Evolutionary conservation across 1,140 invertebrate species (phyloP).

Genomic region (Sinonovacula constricta): DNA sequence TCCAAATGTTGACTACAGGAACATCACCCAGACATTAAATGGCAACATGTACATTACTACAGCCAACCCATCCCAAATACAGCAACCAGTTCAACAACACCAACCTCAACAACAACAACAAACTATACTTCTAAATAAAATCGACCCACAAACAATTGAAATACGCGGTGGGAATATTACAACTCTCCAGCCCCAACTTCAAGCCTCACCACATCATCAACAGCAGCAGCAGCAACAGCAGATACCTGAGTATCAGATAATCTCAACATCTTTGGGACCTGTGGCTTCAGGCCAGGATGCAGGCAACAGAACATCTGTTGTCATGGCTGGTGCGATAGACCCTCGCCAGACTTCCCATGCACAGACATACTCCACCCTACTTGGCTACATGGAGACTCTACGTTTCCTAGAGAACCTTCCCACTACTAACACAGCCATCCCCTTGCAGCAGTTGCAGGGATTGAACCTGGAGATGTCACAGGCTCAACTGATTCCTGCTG

Average conservation of each 20-base stretch:
- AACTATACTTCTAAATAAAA: constrained; percentile 26
- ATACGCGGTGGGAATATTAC: constrained; percentile 26
- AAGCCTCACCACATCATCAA: constrained; percentile 47
- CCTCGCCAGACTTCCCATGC: constrained; percentile 25
- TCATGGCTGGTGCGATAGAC: constrained; percentile 19
- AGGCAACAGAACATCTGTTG: neutral
- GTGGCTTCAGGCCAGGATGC: constrained; percentile 5
- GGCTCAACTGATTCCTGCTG: constrained; percentile 27
- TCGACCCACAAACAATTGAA: constrained; percentile 37
- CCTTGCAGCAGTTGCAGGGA: constrained; percentile 37
- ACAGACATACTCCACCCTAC: constrained; percentile 60
- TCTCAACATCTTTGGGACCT: neutral
- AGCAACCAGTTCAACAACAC: constrained; percentile 37
- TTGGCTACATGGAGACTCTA: constrained; percentile 63
- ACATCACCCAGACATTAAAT: constrained; percentile 31
- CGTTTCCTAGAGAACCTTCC: constrained; percentile 62
- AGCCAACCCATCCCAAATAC: constrained; percentile 19
- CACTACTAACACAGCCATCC: constrained; percentile 51
- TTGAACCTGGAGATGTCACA: constrained; percentile 43
- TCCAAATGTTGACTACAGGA: constrained; percentile 44
- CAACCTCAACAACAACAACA: constrained; percentile 52
- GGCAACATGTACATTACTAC: constrained; percentile 49
- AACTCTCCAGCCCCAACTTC: constrained; percentile 47
- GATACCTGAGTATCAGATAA: constrained; percentile 38
- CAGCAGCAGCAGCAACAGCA: constrained; percentile 50